A percentile compares a stretch with the other conserved stretches of the same genome.
Evolutionary conservation across 1,140 invertebrate genomes (phyloP).

Genomic region (Zaprionus inermis): DNA sequence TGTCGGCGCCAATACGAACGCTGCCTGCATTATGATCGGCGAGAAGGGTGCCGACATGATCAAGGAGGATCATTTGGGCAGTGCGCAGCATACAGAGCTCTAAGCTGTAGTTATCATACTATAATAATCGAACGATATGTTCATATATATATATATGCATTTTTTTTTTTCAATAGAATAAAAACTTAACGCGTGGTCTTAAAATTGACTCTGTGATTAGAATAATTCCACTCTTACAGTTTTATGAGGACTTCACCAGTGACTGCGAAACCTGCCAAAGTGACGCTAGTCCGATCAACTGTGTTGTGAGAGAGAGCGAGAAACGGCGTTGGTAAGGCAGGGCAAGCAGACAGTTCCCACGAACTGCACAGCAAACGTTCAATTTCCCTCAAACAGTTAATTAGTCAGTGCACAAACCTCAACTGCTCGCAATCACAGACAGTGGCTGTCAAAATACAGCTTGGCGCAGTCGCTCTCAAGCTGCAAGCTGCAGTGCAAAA

Average conservation of each 20-base stretch:
- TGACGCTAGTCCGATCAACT: background rate
- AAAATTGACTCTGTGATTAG: background rate
- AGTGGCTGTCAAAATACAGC: background rate
- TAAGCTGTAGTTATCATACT: slow-evolving; percentile 2
- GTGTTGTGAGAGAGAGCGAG: background rate
- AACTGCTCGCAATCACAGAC: background rate
- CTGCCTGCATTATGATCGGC: slow-evolving; percentile 91
- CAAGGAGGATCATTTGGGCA: slow-evolving; percentile 85
- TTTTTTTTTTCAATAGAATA: slow-evolving; percentile 13
- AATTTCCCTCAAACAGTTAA: background rate
- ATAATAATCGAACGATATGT: slow-evolving; percentile 1
- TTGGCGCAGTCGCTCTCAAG: background rate
- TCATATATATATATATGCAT: background rate
- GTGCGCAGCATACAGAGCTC: slow-evolving; percentile 57
- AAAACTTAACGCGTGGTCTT: slow-evolving; percentile 1
- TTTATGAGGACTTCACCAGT: background rate
- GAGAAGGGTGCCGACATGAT: slow-evolving; percentile 91
- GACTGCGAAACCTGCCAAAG: background rate
- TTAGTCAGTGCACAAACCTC: slow-evolving; percentile 3
- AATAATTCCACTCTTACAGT: background rate
- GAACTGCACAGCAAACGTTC: background rate
- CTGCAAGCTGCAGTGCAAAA: background rate
- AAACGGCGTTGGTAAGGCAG: background rate
- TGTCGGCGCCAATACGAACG: slow-evolving; percentile 90
- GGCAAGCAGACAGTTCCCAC: background rate